A percentile compares a stretch with the other conserved stretches of the same genome.
Conservation (phyloP, 1,140 invertebrate species). For the Drosophila trapezifrons region DNA sequence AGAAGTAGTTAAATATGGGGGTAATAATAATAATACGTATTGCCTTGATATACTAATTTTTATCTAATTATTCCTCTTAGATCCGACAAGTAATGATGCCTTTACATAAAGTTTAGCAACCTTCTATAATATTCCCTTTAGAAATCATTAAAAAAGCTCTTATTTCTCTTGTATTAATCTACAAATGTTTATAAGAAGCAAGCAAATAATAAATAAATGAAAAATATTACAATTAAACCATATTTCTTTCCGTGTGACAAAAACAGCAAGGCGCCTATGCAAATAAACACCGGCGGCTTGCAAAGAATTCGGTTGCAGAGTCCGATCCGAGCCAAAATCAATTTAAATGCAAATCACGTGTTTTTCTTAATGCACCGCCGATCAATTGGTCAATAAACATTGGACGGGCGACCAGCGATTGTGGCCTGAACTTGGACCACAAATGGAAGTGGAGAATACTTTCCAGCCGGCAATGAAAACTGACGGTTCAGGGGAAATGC, state of each 20-base stretch:
- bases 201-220: too few species aligned
- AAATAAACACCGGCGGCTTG: slow-evolving; percentile 49
- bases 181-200: too few species aligned
- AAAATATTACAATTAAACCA: too few species aligned
- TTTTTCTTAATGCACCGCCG: slow-evolving; percentile 55
- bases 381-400: slow-evolving; percentile 40
- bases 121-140: background rate
- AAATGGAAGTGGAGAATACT: slow-evolving; percentile 42
- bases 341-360: slow-evolving; percentile 73
- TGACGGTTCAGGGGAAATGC: slow-evolving; percentile 52
- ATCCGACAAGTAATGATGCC: too few species aligned
- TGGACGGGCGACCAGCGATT: slow-evolving; percentile 11
- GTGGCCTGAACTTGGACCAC: slow-evolving; percentile 61
- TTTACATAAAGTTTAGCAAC: too few species aligned
- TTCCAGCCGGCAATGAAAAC: slow-evolving; percentile 49
- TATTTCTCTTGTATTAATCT: background rate
- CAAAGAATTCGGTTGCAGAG: slow-evolving; percentile 42
- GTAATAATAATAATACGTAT: background rate
- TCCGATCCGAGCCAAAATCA: slow-evolving; percentile 26
- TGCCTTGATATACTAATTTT: background rate
- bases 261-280: slow-evolving; percentile 62
- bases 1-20: background rate
- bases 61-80: too few species aligned
- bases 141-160: background rate
- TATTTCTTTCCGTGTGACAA: slow-evolving; percentile 10